Percentiles rank a stretch among this genome's conserved stretches.
These are phyloP conservation scores for Chesias legatella DNA, from an alignment of 2,888 invertebrate species.

Conservation along the genomic window DNA sequence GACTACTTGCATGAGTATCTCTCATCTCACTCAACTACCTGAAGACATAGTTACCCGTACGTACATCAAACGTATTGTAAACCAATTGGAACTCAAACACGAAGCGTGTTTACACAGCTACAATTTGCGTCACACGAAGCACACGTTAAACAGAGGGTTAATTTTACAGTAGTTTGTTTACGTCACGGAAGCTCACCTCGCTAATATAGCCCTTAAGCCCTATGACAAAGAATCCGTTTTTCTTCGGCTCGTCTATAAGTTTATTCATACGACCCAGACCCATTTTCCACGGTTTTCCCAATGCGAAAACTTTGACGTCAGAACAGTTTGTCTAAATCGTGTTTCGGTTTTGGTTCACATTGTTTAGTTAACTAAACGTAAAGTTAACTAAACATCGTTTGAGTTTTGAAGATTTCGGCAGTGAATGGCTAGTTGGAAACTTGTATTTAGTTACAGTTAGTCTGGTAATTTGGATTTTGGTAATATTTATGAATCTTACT, in stretches of 20 bases:
- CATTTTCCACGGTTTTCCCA: slow-evolving; percentile 53
- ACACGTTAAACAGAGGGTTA: slow-evolving; percentile 43
- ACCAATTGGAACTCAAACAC: slow-evolving; percentile 22
- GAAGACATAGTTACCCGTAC: neutral
- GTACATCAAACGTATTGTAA: slow-evolving; percentile 14
- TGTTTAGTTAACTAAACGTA: slow-evolving; percentile 19
- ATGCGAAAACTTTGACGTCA: slow-evolving; percentile 75
- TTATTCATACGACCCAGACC: slow-evolving; percentile 58
- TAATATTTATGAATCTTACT: no score
- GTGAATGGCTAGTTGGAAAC: slow-evolving; percentile 2
- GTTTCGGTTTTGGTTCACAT: slow-evolving; percentile 26
- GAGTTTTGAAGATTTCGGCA: slow-evolving; percentile 14
- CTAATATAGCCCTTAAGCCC: slow-evolving; percentile 40
- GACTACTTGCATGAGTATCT: no score
- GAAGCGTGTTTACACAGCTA: slow-evolving; percentile 27
- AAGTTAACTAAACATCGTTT: no score
- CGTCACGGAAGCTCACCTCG: slow-evolving; percentile 39
- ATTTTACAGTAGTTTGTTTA: slow-evolving; percentile 48
- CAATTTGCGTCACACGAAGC: slow-evolving; percentile 42
- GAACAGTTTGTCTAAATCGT: slow-evolving; percentile 31
- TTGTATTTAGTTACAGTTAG: no score
- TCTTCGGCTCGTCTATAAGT: slow-evolving; percentile 28
- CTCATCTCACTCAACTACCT: no score
- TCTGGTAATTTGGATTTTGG: no score
- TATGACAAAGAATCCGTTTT: slow-evolving; percentile 36